Evolutionary conservation across 2,888 invertebrate genomes (phyloP), one percentile per base, ranked within the genome.

Genomic region (Nomada goodeniana): DNA sequence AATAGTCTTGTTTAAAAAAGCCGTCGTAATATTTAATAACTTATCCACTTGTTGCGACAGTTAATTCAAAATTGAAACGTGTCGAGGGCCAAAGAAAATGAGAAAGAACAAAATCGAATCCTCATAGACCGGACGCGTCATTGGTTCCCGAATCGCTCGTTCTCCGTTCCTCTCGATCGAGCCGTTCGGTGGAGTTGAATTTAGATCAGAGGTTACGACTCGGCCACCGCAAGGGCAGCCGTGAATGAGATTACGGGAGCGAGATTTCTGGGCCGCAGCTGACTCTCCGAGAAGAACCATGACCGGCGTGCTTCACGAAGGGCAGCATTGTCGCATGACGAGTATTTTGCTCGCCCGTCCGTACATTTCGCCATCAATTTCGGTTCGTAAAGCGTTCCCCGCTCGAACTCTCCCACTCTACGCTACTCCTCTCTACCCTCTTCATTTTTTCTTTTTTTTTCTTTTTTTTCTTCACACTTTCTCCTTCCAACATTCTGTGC

Each of bases 301-400:
- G 61, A 23, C 60, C 79, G 86, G 78, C 60, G 72, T 11, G 55
- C 47, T 47, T 53, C 36, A 10, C 52, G 55, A 64, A 53, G 75
- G 64, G 20, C 76, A 77, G 71, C 79, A 74, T 80, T 86, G 88
- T 82, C 79, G 80, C 81, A 77, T 77, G 88, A 74, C 67, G 67
- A 69, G 72, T 80, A 76, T 88, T 88, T 82, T 84, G 71, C 80
- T 79, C 76, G 78, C 74, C 80, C 69, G 65, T 68, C 78, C 80
- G 78, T 80, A 82, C 88, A 77, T 88, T 65, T 77, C 75, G 72
- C 81, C 80, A 74, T 87, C 83, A 83, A 85, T 83, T 85, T 85
- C 73, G 61, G 61, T 7, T 80, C 78, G 81, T 88, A 89, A 88
- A 85, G 77, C 81, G 68, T 75, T 52, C 71, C 67, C 57, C 47